Conservation (phyloP, 2,797 vertebrate genomes). For the Gorsachius magnificus region DNA sequence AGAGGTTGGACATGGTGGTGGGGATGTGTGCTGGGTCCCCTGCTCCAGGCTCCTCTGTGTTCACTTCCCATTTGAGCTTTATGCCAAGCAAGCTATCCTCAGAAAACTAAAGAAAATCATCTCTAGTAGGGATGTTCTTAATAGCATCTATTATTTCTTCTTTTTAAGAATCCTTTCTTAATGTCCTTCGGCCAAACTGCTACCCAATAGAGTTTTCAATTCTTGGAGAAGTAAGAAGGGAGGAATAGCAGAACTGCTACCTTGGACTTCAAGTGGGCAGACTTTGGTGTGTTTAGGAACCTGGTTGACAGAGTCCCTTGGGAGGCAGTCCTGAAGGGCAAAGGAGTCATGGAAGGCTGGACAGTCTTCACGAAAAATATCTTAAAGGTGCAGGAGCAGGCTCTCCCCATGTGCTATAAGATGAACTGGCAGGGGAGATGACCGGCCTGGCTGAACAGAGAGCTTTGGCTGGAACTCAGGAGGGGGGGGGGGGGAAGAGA, state of each 20-base stretch:
- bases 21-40: background rate
- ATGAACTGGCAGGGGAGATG: accelerated
- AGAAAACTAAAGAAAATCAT: background rate
- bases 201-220: background rate
- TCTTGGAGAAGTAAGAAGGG: background rate
- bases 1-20: background rate
- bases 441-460: background rate
- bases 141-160: background rate
- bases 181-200: background rate
- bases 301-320: background rate
- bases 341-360: background rate
- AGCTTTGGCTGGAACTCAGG: background rate
- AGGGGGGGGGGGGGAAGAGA: no score
- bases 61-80: background rate
- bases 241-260: background rate
- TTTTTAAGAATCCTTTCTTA: background rate
- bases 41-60: background rate
- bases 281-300: background rate
- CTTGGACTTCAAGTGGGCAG: background rate
- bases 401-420: background rate
- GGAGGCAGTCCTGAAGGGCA: background rate
- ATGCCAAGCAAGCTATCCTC: background rate
- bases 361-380: background rate
- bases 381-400: background rate
- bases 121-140: background rate